Percentiles rank a stretch among this genome's conserved stretches.
These are phyloP conservation scores for Camponotus pennsylvanicus DNA, from an alignment of 1,140 invertebrate genomes.

Conservation along the genomic window DNA sequence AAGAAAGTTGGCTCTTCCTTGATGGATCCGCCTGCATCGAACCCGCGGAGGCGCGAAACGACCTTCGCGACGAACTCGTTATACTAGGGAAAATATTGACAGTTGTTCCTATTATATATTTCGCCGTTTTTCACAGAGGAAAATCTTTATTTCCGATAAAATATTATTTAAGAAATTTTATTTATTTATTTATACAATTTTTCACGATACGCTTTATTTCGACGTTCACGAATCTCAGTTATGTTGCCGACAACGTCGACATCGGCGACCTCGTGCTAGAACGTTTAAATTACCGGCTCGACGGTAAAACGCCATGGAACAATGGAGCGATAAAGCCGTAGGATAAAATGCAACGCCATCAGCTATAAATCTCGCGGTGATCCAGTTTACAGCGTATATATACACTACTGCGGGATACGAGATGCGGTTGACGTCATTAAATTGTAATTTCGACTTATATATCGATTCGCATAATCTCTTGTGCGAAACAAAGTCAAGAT, in stretches of 20 bases:
- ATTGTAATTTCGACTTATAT: conserved; percentile 67
- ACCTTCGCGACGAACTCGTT: background rate
- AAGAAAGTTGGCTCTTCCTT: conserved; percentile 39
- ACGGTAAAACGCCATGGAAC: conserved; percentile 71
- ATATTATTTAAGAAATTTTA: background rate
- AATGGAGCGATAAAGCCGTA: conserved; percentile 76
- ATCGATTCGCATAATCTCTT: conserved; percentile 34
- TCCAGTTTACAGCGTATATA: conserved; percentile 73
- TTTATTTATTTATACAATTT: too few relatives aligned
- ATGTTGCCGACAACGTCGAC: conserved; percentile 25
- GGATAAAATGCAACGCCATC: conserved; percentile 64
- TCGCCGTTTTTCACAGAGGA: background rate
- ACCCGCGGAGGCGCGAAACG: background rate
- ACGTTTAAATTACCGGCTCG: conserved; percentile 70
- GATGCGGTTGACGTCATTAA: conserved; percentile 61
- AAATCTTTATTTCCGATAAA: background rate
- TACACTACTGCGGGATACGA: conserved; percentile 21
- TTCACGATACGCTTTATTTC: background rate
- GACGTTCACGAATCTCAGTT: conserved; percentile 42
- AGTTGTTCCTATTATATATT: background rate
- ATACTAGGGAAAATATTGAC: background rate
- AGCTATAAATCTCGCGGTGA: conserved; percentile 71
- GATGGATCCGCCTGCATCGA: conserved; percentile 22
- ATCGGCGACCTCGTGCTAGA: conserved; percentile 43
- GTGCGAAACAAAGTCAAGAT: background rate